Base-by-base conservation (phyloP, 2,888 invertebrate species). In the Napeogenes inachia region DNA sequence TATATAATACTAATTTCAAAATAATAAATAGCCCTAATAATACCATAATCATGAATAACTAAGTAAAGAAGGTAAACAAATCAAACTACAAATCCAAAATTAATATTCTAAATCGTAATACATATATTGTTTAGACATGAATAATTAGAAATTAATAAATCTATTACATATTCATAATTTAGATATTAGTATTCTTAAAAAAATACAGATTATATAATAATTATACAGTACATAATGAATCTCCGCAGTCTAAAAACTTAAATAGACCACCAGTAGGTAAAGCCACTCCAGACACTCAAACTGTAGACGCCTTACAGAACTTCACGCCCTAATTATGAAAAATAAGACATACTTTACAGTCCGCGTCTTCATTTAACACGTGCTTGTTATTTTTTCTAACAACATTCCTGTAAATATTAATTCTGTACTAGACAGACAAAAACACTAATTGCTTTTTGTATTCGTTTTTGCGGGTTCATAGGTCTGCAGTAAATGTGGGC, bases 391-490 rank as follows among this genome's bases (percentile, higher is more conserved):
- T 79, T 81, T 84, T 85, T 84, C 77, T 74, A 68, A 61, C 58
- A 57, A 65, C 70, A 89, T 88, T 89, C 88, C 78, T 81, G 76
- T 79, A 83, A 87, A 89, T 85, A 87, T 89, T 86, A 87, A 87
- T 87, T 87, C 82, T 75, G 76, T 78, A 77, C 77, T 76, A 72
- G 73, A 66, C 65, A 59, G 60, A 77, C 80, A 85, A 89, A 89
- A 84, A 78, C 75, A 65, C 85, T 87, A 89, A 89, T 89, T 89
- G 86, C 86, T 89, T 89, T 90, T 89, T 89, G 84, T 86, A 69
- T 77, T 71, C 73, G 84, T 89, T 89, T 89, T 89, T 89, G 82
- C 84, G 80, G 76, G 75, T 75, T 75, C 79, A 77, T 80, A 78
- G 77, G 79, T 76, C 76, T 78, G 77, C 79, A 84, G 85, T 85